Percentiles rank a stretch among this genome's conserved stretches.
Conservation (phyloP, 92 coral and sea anemone species). For the Phenganax marumi region DNA sequence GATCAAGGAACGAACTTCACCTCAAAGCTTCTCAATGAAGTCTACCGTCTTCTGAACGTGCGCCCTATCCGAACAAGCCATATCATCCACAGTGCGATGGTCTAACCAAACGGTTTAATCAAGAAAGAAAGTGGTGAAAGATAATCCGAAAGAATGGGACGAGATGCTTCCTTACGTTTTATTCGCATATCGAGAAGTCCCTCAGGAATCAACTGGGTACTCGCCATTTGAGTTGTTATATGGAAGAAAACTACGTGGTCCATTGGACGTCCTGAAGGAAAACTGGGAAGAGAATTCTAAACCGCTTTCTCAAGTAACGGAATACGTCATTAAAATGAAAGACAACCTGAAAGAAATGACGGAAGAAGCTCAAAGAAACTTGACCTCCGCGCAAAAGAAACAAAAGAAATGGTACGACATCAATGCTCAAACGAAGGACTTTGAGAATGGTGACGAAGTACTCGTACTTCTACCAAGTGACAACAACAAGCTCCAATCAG, state of each 20-base stretch:
- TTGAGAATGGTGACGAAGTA: neutral
- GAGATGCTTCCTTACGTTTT: constrained; percentile 44
- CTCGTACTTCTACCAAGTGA: too few species aligned
- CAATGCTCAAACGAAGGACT: neutral
- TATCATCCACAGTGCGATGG: constrained; percentile 56
- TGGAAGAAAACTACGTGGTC: constrained; percentile 21
- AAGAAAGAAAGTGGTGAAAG: constrained; percentile 28
- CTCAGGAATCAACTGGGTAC: constrained; percentile 44
- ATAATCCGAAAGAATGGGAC: constrained; percentile 34
- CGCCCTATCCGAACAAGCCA: constrained; percentile 37
- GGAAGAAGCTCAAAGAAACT: neutral
- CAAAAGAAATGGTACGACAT: neutral
- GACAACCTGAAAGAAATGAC: neutral
- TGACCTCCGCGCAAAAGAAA: too few species aligned
- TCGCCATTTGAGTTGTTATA: constrained; percentile 50
- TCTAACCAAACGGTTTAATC: constrained; percentile 49
- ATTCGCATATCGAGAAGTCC: constrained; percentile 52
- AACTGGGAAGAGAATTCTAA: neutral
- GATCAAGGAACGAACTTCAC: constrained; percentile 58
- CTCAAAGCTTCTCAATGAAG: constrained; percentile 39
- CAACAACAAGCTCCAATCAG: too few species aligned
- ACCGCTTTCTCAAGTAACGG: too few species aligned
- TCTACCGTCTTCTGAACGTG: constrained; percentile 33
- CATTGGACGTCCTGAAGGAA: neutral
- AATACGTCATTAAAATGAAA: neutral